Conservation (phyloP, 2,113 vertebrate species). For the Meleagris gallopavo region DNA sequence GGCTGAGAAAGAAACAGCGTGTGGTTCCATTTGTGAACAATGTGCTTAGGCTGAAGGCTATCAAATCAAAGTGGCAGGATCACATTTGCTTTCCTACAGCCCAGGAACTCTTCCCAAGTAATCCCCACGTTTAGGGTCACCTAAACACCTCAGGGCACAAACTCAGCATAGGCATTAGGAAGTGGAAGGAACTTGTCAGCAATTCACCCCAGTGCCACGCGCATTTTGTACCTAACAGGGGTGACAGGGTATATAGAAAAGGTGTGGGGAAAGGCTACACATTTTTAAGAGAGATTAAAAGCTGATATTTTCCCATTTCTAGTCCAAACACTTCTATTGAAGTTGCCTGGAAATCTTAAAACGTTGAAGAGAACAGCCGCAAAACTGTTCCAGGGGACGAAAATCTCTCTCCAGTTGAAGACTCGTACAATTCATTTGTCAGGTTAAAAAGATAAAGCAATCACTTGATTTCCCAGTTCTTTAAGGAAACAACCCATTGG, state of each 20-base stretch:
- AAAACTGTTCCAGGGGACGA: not conserved
- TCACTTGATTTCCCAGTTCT: slow-evolving; percentile 17
- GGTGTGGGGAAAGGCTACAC: not conserved
- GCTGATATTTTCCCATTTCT: not conserved
- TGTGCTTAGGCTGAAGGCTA: not conserved
- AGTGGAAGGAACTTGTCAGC: not conserved
- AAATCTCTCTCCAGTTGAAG: slow-evolving; percentile 1
- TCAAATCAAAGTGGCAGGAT: not conserved
- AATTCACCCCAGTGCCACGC: not conserved
- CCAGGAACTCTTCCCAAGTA: not conserved
- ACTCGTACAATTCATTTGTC: not conserved
- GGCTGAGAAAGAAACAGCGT: not conserved
- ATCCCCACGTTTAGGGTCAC: rapidly evolving
- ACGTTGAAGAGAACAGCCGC: not conserved
- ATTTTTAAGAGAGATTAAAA: not conserved
- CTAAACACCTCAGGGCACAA: not conserved
- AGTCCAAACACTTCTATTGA: not conserved
- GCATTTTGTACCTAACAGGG: rapidly evolving
- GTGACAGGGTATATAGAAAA: not conserved
- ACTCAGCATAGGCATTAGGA: not conserved
- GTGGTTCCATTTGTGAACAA: not conserved
- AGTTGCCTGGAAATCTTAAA: not conserved
- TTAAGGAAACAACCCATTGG: slow-evolving; percentile 6
- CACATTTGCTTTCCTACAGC: not conserved
- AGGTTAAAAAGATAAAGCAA: slow-evolving; percentile 12